These are phyloP conservation scores for Mya arenaria DNA, from an alignment of 1,140 invertebrate species.

Conservation along the genomic window DNA sequence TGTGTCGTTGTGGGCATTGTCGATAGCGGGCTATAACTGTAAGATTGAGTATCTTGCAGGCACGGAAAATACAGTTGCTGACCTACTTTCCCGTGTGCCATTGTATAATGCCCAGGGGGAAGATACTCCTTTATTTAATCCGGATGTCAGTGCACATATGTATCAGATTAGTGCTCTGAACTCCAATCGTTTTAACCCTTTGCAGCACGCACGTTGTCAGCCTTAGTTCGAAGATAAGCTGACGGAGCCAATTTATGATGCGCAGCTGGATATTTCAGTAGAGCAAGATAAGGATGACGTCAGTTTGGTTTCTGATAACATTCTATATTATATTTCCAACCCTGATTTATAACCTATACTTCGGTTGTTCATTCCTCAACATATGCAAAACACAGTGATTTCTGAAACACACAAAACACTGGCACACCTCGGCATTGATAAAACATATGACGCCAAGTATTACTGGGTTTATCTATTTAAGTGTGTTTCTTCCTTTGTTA, in stretches of 20 bases:
- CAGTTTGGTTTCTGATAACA: slow-evolving; percentile 17
- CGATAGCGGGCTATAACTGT: slow-evolving; percentile 56
- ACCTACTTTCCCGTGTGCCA: slow-evolving; percentile 56
- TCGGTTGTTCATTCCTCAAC: slow-evolving; percentile 29
- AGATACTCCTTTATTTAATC: not conserved
- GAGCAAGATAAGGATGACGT: slow-evolving; percentile 43
- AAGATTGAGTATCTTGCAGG: slow-evolving; percentile 57
- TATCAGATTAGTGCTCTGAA: slow-evolving; percentile 44
- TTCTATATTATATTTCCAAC: slow-evolving; percentile 51
- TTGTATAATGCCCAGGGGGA: not conserved
- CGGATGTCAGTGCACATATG: slow-evolving; percentile 48
- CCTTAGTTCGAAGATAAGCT: not conserved
- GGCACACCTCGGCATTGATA: slow-evolving; percentile 53
- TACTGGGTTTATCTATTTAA: slow-evolving; percentile 59
- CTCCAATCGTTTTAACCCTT: slow-evolving; percentile 50
- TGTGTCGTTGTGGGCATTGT: slow-evolving; percentile 58
- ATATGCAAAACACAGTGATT: not conserved
- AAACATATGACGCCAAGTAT: slow-evolving; percentile 38
- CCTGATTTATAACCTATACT: slow-evolving; percentile 23
- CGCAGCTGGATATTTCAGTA: not conserved
- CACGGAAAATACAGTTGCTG: slow-evolving; percentile 52
- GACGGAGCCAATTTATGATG: not conserved
- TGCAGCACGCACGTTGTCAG: slow-evolving; percentile 12
- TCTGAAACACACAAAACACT: slow-evolving; percentile 53
- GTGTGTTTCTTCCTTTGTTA: slow-evolving; percentile 19